Evolutionary conservation across 2,888 invertebrate genomes (phyloP), one percentile per base, ranked within the genome.

Genomic region (Gari tellinella): DNA sequence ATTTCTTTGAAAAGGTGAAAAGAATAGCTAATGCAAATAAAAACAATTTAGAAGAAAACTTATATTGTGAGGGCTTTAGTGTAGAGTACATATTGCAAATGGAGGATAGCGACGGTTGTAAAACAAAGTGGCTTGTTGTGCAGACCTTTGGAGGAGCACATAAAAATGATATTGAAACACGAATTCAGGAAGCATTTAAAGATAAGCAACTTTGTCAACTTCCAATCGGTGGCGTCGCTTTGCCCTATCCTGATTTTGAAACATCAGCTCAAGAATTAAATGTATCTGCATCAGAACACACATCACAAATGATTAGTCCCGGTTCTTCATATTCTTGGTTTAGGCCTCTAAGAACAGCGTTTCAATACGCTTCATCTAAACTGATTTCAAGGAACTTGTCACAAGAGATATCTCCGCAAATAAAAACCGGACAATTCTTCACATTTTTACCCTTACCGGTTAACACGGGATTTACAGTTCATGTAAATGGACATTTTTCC

Each of bases 391-490:
- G n/a, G n/a, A n/a, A n/a, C n/a, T n/a, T n/a, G n/a, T n/a, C n/a
- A n/a, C 10, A 12, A 43, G n/a, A 10, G 31, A 1, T n/a, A 52
- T 31, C n/a, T 8, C n/a, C 10, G 1, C 21, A 2, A 48, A 4
- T 3, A 15, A 15, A 4, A 14, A 10, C 49, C 14, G 46, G 58
- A 14, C 70, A 61, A 37, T 82, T 74, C 8, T 89, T 84, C 68
- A 89, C 88, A 51, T 85, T 82, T 51, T 70, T 89, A 14, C 88
- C 89, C 8, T 49, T 89, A 19, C 88, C 89, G 14, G 48, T 80
- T 15, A 21, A 46, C 21, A 85, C 85, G 8, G 79, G 77, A 14
- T 67, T 89, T 2, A 88, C 89, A 14, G 38, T 72, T n/a, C 66
- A 72, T 64, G 67, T 88, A 10, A 87, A 88, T 72, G 88, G 86